Conservation (phyloP, 2,113 vertebrate species). For the Microtus richardsoni region DNA sequence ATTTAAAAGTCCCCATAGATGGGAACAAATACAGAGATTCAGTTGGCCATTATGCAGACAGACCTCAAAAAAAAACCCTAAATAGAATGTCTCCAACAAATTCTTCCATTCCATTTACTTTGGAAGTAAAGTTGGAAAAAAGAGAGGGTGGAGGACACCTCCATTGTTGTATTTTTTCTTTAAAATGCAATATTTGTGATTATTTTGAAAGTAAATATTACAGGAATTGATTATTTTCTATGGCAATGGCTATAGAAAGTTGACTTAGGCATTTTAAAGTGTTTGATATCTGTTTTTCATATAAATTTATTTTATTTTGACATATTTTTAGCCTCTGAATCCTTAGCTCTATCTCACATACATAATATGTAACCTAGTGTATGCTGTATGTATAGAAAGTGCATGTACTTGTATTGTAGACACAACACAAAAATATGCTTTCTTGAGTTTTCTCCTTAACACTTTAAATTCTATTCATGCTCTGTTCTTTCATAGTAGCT, state of each 20-base stretch:
- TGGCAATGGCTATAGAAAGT: not conserved
- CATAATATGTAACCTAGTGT: not conserved
- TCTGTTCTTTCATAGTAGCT: not conserved
- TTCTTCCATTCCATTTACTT: not conserved
- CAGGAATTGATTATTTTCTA: not conserved
- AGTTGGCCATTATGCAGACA: not conserved
- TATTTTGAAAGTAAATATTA: constrained; percentile 8
- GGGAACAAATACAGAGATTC: not conserved
- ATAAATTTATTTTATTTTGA: not conserved
- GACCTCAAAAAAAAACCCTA: not conserved
- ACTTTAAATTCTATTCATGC: not conserved
- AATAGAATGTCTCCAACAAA: not conserved
- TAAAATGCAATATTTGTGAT: not conserved
- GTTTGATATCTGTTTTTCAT: not conserved
- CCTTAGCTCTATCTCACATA: not conserved
- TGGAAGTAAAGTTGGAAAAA: not conserved
- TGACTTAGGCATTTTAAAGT: not conserved
- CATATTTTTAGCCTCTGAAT: not conserved
- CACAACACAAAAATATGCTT: not conserved
- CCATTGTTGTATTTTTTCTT: not conserved
- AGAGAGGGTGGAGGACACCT: not conserved
- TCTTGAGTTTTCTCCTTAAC: not conserved
- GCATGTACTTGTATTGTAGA: not conserved
- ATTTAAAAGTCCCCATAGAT: not conserved
- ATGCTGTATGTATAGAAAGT: not conserved